These are phyloP conservation scores for Petaurus breviceps DNA, from an alignment of 2,113 vertebrate genomes.

Conservation along the genomic window DNA sequence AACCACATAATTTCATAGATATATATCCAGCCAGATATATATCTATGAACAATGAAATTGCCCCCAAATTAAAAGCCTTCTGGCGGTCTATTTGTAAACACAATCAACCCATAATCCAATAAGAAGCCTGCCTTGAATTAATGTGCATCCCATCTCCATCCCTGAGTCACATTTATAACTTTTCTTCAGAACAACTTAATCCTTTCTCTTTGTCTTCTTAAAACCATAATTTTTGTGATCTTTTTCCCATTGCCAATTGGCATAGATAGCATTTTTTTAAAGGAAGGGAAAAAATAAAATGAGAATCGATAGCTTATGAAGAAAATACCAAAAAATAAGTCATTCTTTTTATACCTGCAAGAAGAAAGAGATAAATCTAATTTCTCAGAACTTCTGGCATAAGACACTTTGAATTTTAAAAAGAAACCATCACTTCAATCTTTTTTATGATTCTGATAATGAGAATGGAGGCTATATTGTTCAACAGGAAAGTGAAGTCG, in stretches of 20 bases:
- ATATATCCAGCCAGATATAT: conserved; percentile 86
- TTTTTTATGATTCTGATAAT: conserved; percentile 82
- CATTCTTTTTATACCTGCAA: conserved; percentile 70
- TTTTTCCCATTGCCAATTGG: conserved; percentile 69
- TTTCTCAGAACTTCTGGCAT: conserved; percentile 80
- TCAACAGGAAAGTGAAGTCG: conserved; percentile 74
- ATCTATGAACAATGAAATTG: conserved; percentile 89
- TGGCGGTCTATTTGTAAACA: conserved; percentile 89
- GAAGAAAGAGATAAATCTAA: conserved; percentile 62
- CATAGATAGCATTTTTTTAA: conserved; percentile 39
- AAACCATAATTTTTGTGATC: conserved; percentile 72
- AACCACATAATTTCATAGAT: conserved; percentile 89
- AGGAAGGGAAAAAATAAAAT: conserved; percentile 65
- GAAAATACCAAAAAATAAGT: conserved; percentile 63
- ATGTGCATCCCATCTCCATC: conserved; percentile 80
- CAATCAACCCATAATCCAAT: conserved; percentile 90
- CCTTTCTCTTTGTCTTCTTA: conserved; percentile 78
- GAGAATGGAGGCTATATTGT: conserved; percentile 79
- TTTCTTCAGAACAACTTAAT: conserved; percentile 78
- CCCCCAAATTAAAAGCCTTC: conserved; percentile 90
- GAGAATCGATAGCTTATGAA: background rate
- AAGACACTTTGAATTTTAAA: conserved; percentile 80
- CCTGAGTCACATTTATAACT: conserved; percentile 81
- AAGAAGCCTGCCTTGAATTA: conserved; percentile 87
- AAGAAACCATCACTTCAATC: conserved; percentile 78